Evolutionary conservation across 2,113 vertebrate genomes (phyloP), one percentile per base, ranked within the genome.

Genomic region (Agapornis roseicollis): DNA sequence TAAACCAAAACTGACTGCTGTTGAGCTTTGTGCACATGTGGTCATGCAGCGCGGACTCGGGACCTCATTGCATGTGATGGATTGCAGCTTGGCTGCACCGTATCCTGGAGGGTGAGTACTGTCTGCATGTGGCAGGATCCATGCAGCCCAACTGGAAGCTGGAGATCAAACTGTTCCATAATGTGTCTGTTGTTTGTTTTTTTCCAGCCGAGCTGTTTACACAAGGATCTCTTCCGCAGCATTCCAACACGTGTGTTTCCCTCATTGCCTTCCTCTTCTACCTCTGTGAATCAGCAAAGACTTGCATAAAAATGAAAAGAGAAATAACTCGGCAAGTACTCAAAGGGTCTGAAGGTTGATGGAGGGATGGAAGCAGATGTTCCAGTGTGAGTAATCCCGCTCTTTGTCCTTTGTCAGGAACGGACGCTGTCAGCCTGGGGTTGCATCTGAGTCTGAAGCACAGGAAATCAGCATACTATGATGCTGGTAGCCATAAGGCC

Each of bases 141-240:
- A 61, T 76, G 50, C 4, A 69, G 42, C 39, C 81, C 3, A 1
- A 4, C 49, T 95, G 81, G 71, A 93, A 94, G 89, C 29, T 85
- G 66, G 33, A 53, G 49, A 79, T 85, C 66, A 58, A 88, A 79
- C 27, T 65, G 37, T 88, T 73, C 72, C 46, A 61, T 86, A 72
- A 87, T 7, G 20, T 84, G 89, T 50, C 72, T 81, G 42, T 35
- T 85, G 63, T 74, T 90, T 93, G 42, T 6, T 61, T 96, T 96
- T 90, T 91, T 94, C 91, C 91, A 93, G 87, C 63, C 82, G 89
- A 53, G 46, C 39, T 91, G 31, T 76, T 94, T 87, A 77, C 17
- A 37, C 53, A 22, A 52, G 47, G 46, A 37, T 25, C n/a, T 44
- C 15, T 56, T 79, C 60, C 65, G 84, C 28, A 41, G 31, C 56